phyloP scores from a whole-genome alignment of 2,888 invertebrate genomes.

The Pseudeuparius sepicola region DNA sequence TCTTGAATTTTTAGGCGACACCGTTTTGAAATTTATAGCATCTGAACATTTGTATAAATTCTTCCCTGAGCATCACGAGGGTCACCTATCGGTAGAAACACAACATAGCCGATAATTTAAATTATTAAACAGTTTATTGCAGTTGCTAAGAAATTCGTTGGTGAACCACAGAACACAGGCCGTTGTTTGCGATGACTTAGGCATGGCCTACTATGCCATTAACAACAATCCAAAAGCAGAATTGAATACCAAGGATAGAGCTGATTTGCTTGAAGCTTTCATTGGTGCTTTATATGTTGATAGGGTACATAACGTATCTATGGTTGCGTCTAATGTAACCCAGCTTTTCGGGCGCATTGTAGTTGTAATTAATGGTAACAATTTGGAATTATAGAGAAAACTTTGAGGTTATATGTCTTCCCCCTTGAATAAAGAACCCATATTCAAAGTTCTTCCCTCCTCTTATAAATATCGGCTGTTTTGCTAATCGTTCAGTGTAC shows the following conservation, averaged over 20 bases:
- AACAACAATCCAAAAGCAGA: slow-evolving; percentile 86
- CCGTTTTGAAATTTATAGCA: slow-evolving; percentile 91
- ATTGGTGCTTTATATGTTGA: slow-evolving; percentile 95
- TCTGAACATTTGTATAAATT: slow-evolving; percentile 95
- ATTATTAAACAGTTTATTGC: slow-evolving; percentile 25
- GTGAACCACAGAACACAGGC: slow-evolving; percentile 98
- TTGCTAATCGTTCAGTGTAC: too few species aligned
- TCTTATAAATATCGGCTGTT: too few species aligned
- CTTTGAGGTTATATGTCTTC: too few species aligned
- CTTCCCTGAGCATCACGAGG: slow-evolving; percentile 99
- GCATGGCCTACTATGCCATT: slow-evolving; percentile 93
- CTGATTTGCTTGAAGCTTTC: slow-evolving; percentile 94
- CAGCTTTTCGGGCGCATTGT: too few species aligned
- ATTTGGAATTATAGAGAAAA: too few species aligned
- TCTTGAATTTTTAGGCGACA: slow-evolving; percentile 94
- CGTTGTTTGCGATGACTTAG: slow-evolving; percentile 94
- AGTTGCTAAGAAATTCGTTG: slow-evolving; percentile 87
- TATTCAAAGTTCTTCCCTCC: too few species aligned
- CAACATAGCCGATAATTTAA: slow-evolving; percentile 1
- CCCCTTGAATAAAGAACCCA: too few species aligned
- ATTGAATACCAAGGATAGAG: slow-evolving; percentile 89
- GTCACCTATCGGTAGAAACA: slow-evolving; percentile 75
- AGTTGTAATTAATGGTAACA: too few species aligned
- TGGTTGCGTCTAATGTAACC: too few species aligned
- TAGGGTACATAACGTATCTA: slow-evolving; percentile 44